Percentiles rank a stretch among this genome's conserved stretches.
phyloP scores from a whole-genome alignment of 1,140 invertebrate genomes.

The Scylla paramamosain region DNA sequence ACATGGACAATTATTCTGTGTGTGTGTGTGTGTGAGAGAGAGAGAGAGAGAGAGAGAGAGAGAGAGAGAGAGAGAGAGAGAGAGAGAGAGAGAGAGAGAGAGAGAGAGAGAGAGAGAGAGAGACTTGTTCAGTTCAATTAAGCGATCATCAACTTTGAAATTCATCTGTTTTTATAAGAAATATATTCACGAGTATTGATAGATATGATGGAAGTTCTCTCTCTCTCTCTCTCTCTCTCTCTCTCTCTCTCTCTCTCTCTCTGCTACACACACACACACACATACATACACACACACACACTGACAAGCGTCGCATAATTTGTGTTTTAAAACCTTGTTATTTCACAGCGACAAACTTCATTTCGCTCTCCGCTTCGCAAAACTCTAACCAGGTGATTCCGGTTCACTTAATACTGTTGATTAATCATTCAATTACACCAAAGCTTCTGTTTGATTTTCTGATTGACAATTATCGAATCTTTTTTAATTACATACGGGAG shows the following conservation, averaged over 20 bases:
- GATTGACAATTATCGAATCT: conserved; percentile 75
- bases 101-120: background rate
- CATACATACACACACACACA: conserved; percentile 36
- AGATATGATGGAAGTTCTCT: background rate
- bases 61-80: background rate
- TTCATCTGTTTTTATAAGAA: background rate
- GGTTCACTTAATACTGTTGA: conserved; percentile 73
- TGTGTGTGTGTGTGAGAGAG: background rate
- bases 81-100: background rate
- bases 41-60: background rate
- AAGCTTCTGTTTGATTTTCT: conserved; percentile 72
- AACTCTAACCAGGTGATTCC: conserved; percentile 65
- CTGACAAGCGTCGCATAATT: background rate
- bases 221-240: conserved; percentile 56
- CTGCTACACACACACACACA: conserved; percentile 39
- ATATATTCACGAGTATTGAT: too few species aligned
- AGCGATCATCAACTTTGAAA: background rate
- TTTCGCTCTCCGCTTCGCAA: conserved; percentile 57
- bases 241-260: conserved; percentile 45
- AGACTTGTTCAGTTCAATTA: background rate
- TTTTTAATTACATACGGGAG: conserved; percentile 71
- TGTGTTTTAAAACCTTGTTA: conserved; percentile 31
- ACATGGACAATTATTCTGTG: conserved; percentile 55
- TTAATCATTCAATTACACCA: conserved; percentile 74
- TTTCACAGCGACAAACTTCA: conserved; percentile 59